phyloP scores from a whole-genome alignment of 2,113 vertebrate species.

The Verasper variegatus region DNA sequence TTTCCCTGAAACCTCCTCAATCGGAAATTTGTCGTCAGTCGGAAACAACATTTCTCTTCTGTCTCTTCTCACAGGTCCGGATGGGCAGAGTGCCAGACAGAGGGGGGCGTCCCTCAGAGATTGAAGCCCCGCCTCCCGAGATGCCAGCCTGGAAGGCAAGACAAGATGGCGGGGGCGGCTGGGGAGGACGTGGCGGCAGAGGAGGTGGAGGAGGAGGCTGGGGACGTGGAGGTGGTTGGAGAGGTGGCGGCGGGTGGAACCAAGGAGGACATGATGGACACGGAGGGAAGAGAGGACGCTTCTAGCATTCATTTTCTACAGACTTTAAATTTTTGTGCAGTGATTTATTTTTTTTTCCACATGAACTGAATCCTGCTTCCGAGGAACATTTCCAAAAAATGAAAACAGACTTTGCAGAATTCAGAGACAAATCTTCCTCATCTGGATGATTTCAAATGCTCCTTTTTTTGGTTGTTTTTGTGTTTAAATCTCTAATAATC shows the following conservation, averaged over 20 bases:
- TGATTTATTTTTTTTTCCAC: background rate
- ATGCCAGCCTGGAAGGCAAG: conserved; percentile 96
- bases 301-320: conserved; percentile 55
- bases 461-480: too few species aligned
- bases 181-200: conserved; percentile 54
- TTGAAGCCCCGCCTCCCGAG: conserved; percentile 91
- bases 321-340: too few species aligned
- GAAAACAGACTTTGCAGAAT: too few species aligned
- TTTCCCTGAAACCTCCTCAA: fast-evolving
- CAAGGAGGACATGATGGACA: conserved; percentile 55
- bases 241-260: conserved; percentile 52
- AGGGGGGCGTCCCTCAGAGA: conserved; percentile 93
- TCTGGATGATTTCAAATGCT: too few species aligned
- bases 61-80: conserved; percentile 82
- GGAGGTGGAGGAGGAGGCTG: conserved; percentile 49
- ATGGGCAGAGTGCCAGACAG: conserved; percentile 97
- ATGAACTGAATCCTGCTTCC: background rate
- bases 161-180: conserved; percentile 84
- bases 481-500: background rate
- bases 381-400: too few species aligned
- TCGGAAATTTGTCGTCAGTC: background rate
- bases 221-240: conserved; percentile 3
- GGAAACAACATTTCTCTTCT: background rate
- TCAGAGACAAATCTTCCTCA: too few species aligned
- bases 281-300: conserved; percentile 72